phyloP scores from a whole-genome alignment of 2,797 vertebrate species.

The Gouania willdenowi region DNA sequence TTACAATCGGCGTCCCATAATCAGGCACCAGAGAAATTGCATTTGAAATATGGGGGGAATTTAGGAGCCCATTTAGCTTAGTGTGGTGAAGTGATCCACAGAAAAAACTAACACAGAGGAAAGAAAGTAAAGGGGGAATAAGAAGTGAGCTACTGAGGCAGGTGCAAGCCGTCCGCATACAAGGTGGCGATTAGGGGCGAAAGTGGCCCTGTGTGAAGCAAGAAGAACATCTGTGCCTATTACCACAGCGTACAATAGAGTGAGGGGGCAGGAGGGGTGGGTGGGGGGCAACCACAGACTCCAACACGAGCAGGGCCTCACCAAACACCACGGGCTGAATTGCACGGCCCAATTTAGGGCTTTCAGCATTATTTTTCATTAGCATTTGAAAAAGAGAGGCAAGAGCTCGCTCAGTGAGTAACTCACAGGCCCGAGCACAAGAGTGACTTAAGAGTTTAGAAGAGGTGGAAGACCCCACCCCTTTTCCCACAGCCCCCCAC shows the following conservation, averaged over 20 bases:
- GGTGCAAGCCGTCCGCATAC: slow-evolving; percentile 79
- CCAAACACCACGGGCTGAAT: slow-evolving; percentile 76
- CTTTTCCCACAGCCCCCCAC: neutral
- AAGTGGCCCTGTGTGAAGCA: slow-evolving; percentile 78
- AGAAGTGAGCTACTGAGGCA: slow-evolving; percentile 70
- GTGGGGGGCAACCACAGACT: slow-evolving; percentile 13
- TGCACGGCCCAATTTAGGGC: slow-evolving; percentile 76
- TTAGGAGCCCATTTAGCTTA: slow-evolving; percentile 29
- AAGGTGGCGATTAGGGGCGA: slow-evolving; percentile 82
- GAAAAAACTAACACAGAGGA: neutral
- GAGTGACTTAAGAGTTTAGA: slow-evolving; percentile 59
- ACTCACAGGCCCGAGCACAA: slow-evolving; percentile 45
- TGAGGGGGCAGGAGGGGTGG: slow-evolving; percentile 20
- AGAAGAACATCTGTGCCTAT: slow-evolving; percentile 86
- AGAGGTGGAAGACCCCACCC: slow-evolving; percentile 15
- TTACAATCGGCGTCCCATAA: no score
- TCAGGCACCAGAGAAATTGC: slow-evolving; percentile 35
- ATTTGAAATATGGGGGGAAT: slow-evolving; percentile 41
- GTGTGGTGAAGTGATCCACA: slow-evolving; percentile 25
- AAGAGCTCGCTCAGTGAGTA: slow-evolving; percentile 54
- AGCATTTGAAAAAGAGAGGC: slow-evolving; percentile 77
- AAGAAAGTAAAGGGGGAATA: slow-evolving; percentile 23
- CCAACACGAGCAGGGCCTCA: slow-evolving; percentile 72
- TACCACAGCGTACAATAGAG: slow-evolving; percentile 74
- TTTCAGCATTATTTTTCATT: slow-evolving; percentile 73